Conservation (phyloP, 2,113 vertebrate genomes). For the Heterochromis multidens region DNA sequence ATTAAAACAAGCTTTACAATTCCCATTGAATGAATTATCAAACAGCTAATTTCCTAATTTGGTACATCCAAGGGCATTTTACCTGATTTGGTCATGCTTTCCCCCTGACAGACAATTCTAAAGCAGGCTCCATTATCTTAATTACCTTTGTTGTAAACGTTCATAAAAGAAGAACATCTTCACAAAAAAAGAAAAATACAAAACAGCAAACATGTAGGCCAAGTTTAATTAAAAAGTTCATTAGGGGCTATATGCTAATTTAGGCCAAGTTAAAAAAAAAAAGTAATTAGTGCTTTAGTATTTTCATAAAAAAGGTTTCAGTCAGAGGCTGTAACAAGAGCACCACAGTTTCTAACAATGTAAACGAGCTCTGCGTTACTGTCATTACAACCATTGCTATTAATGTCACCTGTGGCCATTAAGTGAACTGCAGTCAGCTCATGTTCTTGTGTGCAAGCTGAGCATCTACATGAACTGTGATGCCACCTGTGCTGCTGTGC, state of each 20-base stretch:
- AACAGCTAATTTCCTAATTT: slow-evolving; percentile 15
- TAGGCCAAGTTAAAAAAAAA: not conserved
- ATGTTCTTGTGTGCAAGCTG: not conserved
- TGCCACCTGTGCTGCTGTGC: not conserved
- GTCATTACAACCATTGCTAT: not conserved
- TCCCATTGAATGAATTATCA: slow-evolving; percentile 1
- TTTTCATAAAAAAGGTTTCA: not conserved
- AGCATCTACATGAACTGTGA: not conserved
- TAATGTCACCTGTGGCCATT: not conserved
- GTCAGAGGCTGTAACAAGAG: not conserved
- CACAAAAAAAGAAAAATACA: not conserved
- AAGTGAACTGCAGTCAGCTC: not conserved
- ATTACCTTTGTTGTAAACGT: not conserved
- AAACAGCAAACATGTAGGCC: not conserved
- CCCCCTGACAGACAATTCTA: not conserved
- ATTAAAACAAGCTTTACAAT: not conserved
- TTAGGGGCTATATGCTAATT: not conserved
- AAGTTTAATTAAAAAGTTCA: not conserved
- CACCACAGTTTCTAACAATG: not conserved
- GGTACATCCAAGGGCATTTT: slow-evolving; percentile 23
- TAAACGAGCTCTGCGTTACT: no score
- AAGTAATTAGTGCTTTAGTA: not conserved
- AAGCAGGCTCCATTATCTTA: not conserved
- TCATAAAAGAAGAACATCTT: not conserved
- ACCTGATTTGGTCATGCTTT: not conserved